These are phyloP conservation scores for Artibeus lituratus DNA, from an alignment of 2,797 vertebrate genomes.

Conservation along the genomic window DNA sequence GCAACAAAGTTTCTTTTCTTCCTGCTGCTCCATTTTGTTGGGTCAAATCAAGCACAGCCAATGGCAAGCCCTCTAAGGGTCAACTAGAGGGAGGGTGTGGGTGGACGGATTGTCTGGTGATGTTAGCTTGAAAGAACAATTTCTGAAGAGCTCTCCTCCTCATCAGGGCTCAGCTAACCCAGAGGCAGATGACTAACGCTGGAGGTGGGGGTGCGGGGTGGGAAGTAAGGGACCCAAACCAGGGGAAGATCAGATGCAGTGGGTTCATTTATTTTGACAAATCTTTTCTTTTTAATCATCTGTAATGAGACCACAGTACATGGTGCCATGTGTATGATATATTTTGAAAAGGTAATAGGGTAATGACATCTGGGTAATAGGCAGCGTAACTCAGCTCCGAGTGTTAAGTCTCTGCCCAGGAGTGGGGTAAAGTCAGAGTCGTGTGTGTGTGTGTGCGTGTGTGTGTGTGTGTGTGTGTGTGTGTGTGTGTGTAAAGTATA, in stretches of 20 bases:
- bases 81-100: background rate
- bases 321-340: background rate
- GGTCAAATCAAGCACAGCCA: background rate
- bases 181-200: background rate
- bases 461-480: background rate
- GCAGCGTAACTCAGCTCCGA: slow-evolving; percentile 42
- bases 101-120: background rate
- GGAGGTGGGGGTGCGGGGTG: background rate
- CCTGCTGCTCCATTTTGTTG: slow-evolving; percentile 20
- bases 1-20: slow-evolving; percentile 22
- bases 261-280: slow-evolving; percentile 55
- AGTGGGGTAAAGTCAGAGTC: slow-evolving; percentile 43
- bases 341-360: slow-evolving; percentile 65
- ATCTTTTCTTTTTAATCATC: slow-evolving; percentile 64
- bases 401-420: slow-evolving; percentile 54
- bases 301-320: slow-evolving; percentile 38
- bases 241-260: background rate
- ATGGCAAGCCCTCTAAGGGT: background rate
- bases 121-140: slow-evolving; percentile 22
- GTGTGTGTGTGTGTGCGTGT: background rate
- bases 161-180: background rate
- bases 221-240: background rate
- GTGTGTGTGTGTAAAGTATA: slow-evolving; percentile 37
- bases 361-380: slow-evolving; percentile 56
- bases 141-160: background rate